Evolutionary conservation across 2,113 vertebrate species (phyloP).

Genomic region (Brachyhypopomus gauderio): DNA sequence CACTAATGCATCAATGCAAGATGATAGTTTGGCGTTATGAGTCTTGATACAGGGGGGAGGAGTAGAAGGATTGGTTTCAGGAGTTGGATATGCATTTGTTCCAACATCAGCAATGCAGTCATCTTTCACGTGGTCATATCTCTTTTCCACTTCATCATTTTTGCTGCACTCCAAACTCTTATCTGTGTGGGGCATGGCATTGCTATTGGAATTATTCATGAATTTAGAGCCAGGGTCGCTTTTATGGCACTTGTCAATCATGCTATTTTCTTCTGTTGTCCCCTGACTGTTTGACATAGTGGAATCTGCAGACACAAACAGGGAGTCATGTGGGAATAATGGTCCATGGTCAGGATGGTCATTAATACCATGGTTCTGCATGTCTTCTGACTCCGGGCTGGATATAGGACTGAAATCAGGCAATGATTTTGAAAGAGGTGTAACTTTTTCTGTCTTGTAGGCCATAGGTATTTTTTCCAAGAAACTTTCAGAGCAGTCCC

Average conservation of each 20-base stretch:
- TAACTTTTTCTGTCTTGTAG: slow-evolving; percentile 77
- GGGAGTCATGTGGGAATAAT: slow-evolving; percentile 75
- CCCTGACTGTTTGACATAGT: slow-evolving; percentile 75
- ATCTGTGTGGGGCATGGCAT: slow-evolving; percentile 57
- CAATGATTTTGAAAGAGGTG: slow-evolving; percentile 83
- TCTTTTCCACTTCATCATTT: slow-evolving; percentile 69
- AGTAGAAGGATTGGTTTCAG: slow-evolving; percentile 56
- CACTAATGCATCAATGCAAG: slow-evolving; percentile 88
- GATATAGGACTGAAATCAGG: slow-evolving; percentile 90
- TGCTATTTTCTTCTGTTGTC: slow-evolving; percentile 73
- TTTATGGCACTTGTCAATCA: slow-evolving; percentile 84
- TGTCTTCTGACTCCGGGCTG: slow-evolving; percentile 86
- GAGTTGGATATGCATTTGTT: slow-evolving; percentile 64
- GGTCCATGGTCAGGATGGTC: slow-evolving; percentile 77
- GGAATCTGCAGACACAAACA: slow-evolving; percentile 72
- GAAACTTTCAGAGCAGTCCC: slow-evolving; percentile 77
- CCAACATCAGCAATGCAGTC: slow-evolving; percentile 70
- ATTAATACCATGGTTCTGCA: slow-evolving; percentile 72
- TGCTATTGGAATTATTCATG: slow-evolving; percentile 54
- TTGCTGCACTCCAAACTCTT: slow-evolving; percentile 62
- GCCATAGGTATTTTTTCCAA: slow-evolving; percentile 75
- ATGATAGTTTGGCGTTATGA: slow-evolving; percentile 86
- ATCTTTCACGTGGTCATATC: slow-evolving; percentile 65
- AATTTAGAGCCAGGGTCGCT: slow-evolving; percentile 76
- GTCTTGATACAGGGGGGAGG: slow-evolving; percentile 79